Evolutionary conservation across 2,113 vertebrate genomes (phyloP), one percentile per base, ranked within the genome.

Genomic region (Phyllostomus hastatus): DNA sequence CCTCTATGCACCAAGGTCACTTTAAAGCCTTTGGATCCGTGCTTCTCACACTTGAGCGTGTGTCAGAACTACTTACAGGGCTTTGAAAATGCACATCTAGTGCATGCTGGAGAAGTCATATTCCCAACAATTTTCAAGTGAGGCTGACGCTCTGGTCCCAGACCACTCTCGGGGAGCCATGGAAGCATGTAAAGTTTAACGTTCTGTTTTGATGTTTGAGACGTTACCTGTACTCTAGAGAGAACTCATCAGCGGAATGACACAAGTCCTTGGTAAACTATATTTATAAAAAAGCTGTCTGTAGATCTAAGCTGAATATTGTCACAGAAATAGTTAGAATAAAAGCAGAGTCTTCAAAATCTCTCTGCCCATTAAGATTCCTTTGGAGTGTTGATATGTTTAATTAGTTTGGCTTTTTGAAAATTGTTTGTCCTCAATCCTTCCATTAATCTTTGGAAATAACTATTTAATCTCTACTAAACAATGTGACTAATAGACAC

Each of bases 401-500:
- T 88, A 57, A 54, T 59, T 8, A 72, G 15, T 76, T 61, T 90
- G 73, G 35, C 33, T 50, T 88, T 94, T 46, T 97, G 93, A 95
- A 96, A 95, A 24, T 48, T 28, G 66, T 87, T 52, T 50, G 10
- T 84, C 70, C 28, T 94, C 41, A 4, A 43, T 38, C 17, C 41
- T 94, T 95, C 41, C n/a, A 92, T 0, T 10, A 35, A 94, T 70
- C 28, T 12, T 33, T 89, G 38, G 7, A 84, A 91, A 54, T 93
- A 90, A 90, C 75, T 84, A 61, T 82, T 83, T 95, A 76, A 82
- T 96, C 82, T 96, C n/a, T 76, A 82, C 54, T 61, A 52, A 96
- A 93, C 73, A 95, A 28, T 73, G 35, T 11, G 35, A 84, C 20
- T 88, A 54, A 83, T 52, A 26, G 8, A 78, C 82, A 75, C 70